phyloP scores from a whole-genome alignment of 2,888 invertebrate species.

The Machimus atricapillus region DNA sequence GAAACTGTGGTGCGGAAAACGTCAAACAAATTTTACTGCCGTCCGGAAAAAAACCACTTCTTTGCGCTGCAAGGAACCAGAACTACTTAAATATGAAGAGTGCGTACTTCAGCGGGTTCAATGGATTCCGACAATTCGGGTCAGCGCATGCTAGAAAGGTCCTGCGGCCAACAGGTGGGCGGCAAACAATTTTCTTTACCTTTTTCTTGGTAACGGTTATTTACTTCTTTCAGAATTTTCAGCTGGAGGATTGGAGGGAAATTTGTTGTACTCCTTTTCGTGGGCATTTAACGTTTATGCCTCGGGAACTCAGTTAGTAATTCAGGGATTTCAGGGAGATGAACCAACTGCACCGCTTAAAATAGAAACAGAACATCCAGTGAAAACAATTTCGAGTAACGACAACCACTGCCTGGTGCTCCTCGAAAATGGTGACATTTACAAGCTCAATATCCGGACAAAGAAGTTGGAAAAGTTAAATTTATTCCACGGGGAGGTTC shows the following conservation, averaged over 20 bases:
- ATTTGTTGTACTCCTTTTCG: slow-evolving; percentile 46
- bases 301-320: slow-evolving; percentile 46
- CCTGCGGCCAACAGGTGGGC: slow-evolving; percentile 42
- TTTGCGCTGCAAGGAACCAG: neutral
- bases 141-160: slow-evolving; percentile 48
- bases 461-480: slow-evolving; percentile 40
- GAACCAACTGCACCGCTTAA: slow-evolving; percentile 45
- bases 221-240: slow-evolving; percentile 41
- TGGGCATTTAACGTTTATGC: slow-evolving; percentile 57
- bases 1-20: neutral
- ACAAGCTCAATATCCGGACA: slow-evolving; percentile 49
- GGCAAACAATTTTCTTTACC: neutral
- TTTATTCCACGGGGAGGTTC: slow-evolving; percentile 34
- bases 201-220: neutral
- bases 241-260: neutral
- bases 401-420: slow-evolving; percentile 56
- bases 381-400: slow-evolving; percentile 53
- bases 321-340: slow-evolving; percentile 53
- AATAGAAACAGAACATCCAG: slow-evolving; percentile 48
- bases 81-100: slow-evolving; percentile 4
- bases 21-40: neutral
- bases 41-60: neutral
- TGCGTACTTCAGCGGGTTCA: slow-evolving; percentile 53
- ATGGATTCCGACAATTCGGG: slow-evolving; percentile 59
- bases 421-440: slow-evolving; percentile 54